Evolutionary conservation across 2,888 invertebrate genomes (phyloP).

Genomic region (Nomada goodeniana): DNA sequence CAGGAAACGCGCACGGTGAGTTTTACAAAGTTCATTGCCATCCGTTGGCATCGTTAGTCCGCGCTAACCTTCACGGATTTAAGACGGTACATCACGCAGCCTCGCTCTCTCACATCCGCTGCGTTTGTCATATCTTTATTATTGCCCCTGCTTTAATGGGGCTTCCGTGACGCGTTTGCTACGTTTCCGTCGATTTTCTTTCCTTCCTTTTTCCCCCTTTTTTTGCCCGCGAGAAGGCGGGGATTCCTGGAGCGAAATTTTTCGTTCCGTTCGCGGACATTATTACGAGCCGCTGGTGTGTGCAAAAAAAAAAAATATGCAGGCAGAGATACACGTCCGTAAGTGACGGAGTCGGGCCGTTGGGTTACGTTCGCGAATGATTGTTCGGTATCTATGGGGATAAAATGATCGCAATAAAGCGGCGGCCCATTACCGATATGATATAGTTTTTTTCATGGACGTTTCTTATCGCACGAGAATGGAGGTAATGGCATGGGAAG

Average conservation of each 20-base stretch:
- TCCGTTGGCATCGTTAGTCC: constrained; percentile 61
- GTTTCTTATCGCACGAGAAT: neutral
- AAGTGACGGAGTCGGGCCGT: neutral
- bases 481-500: constrained; percentile 16
- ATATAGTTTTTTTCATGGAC: constrained; percentile 3
- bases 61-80: constrained; percentile 60
- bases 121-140: constrained; percentile 63
- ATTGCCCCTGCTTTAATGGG: constrained; percentile 53
- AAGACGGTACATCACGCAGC: constrained; percentile 52
- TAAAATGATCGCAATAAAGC: constrained; percentile 18
- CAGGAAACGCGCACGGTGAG: constrained; percentile 58
- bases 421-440: constrained; percentile 5
- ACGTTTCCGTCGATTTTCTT: constrained; percentile 12
- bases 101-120: constrained; percentile 28
- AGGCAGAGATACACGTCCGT: constrained; percentile 4
- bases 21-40: constrained; percentile 58
- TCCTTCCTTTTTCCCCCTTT: neutral
- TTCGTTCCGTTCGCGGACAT: constrained; percentile 22
- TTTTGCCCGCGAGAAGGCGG: neutral
- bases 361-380: constrained; percentile 7
- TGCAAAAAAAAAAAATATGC: neutral
- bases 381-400: constrained; percentile 18
- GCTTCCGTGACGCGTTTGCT: constrained; percentile 34
- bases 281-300: constrained; percentile 14
- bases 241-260: constrained; percentile 21